These are phyloP conservation scores for Nansenia antarctica DNA, from an alignment of 2,113 vertebrate species.

Conservation along the genomic window DNA sequence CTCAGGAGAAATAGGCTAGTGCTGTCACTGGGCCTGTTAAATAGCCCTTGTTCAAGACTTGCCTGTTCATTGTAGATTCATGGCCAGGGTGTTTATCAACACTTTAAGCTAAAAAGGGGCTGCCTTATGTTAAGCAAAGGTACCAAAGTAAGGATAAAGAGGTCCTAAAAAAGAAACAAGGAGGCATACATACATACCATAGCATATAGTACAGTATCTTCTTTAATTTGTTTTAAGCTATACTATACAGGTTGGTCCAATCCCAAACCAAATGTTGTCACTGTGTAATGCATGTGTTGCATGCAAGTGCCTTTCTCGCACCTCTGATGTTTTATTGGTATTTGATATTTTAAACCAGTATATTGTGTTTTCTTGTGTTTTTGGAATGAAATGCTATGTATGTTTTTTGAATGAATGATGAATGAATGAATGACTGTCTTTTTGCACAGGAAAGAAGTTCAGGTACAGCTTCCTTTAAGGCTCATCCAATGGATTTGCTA, in stretches of 20 bases:
- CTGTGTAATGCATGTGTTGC: too few relatives aligned
- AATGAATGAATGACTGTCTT: too few relatives aligned
- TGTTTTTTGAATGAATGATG: too few relatives aligned
- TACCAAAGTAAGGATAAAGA: background rate
- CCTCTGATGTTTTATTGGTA: too few relatives aligned
- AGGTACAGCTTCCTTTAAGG: background rate
- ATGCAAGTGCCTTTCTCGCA: too few relatives aligned
- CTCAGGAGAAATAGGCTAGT: background rate
- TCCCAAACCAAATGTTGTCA: too few relatives aligned
- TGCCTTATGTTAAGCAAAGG: background rate
- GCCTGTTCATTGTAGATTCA: background rate
- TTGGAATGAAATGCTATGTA: background rate
- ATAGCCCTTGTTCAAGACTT: background rate
- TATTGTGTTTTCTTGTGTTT: background rate
- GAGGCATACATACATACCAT: background rate
- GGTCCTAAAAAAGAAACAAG: background rate
- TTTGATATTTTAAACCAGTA: background rate
- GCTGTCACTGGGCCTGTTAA: background rate
- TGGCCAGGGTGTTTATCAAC: background rate
- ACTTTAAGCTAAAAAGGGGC: background rate
- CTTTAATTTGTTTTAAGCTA: too few relatives aligned
- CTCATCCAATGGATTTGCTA: background rate
- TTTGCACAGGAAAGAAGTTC: too few relatives aligned
- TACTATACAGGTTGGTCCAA: too few relatives aligned
- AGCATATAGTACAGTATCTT: background rate